Evolutionary conservation across 2,888 invertebrate species (phyloP).

Genomic region (Nomada flava): DNA sequence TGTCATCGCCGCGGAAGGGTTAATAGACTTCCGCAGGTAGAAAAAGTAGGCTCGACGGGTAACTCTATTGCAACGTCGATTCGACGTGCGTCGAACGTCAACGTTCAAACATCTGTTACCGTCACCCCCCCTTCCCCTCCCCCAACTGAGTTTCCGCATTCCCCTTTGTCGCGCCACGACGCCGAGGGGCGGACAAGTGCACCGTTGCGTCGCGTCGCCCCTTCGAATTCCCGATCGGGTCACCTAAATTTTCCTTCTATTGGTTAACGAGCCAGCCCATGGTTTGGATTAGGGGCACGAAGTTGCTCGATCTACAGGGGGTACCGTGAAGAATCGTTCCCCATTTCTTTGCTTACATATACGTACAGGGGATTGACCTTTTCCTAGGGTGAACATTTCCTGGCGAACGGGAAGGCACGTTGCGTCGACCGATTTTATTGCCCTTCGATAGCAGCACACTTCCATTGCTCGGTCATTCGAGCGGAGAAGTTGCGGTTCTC

Average conservation of each 20-base stretch:
- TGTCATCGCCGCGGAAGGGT: neutral
- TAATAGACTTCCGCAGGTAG: slow-evolving; percentile 27
- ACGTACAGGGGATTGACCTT: slow-evolving; percentile 7
- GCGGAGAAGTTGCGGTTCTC: slow-evolving; percentile 15
- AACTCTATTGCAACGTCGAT: neutral
- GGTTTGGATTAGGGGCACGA: slow-evolving; percentile 12
- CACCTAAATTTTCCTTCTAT: slow-evolving; percentile 30
- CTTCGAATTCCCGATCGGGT: neutral
- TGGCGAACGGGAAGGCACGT: neutral
- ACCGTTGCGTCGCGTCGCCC: neutral
- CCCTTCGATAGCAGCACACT: slow-evolving; percentile 25
- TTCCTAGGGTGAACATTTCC: neutral
- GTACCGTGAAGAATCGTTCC: slow-evolving; percentile 61
- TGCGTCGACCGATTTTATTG: slow-evolving; percentile 18
- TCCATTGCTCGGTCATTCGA: slow-evolving; percentile 4
- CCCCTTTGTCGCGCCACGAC: neutral
- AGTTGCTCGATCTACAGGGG: slow-evolving; percentile 54
- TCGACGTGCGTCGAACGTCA: slow-evolving; percentile 12
- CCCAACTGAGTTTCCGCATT: neutral
- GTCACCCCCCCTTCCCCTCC: slow-evolving; percentile 8
- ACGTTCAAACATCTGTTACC: slow-evolving; percentile 47
- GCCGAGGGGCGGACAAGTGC: slow-evolving; percentile 40
- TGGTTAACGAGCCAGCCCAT: slow-evolving; percentile 35
- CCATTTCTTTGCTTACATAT: neutral
- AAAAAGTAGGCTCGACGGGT: slow-evolving; percentile 17